Evolutionary conservation across 2,797 vertebrate species (phyloP), one percentile per base, ranked within the genome.

Genomic region (Setipinna tenuifilis): DNA sequence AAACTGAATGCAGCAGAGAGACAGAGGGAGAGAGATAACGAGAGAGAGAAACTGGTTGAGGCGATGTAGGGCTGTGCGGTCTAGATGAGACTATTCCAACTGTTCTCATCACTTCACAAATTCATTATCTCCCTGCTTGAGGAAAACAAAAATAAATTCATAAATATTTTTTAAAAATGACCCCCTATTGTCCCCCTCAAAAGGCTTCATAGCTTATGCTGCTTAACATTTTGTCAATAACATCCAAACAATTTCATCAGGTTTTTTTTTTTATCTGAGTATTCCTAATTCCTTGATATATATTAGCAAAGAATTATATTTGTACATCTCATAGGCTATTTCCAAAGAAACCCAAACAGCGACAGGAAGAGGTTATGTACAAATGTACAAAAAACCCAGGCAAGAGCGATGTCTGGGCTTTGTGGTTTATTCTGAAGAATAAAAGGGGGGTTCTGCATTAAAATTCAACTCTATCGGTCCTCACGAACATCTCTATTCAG

Each of bases 291-390:
- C 89, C 91, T 92, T 95, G 93, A 95, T 95, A 96, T 96, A 96
- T 96, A 96, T 96, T 96, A 96, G 94, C 94, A 95, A 94, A 95
- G 91, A 96, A 95, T 95, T 94, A 94, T 94, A 95, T 95, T 96
- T 96, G 94, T 95, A 95, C 94, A 96, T 94, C 94, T 94, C 92
- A 95, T 93, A 94, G 46, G 90, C 88, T 88, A 91, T 92, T 89
- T 89, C 87, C 89, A 92, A 88, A 92, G 86, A 85, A 83, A 86
- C 46, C 87, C 90, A 92, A 94, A 94, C 93, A 94, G 93, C 94
- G 91, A 94, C 93, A 89, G 88, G 93, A 94, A 92, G 94, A 94
- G 89, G 92, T 88, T 96, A 95, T 96, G 94, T 96, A 96, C 95
- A 96, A 93, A 93, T 94, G 93, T 96, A 95, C 94, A 96, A 93